phyloP scores from a whole-genome alignment of 1,140 invertebrate species.

The Dendrolimus kikuchii region DNA sequence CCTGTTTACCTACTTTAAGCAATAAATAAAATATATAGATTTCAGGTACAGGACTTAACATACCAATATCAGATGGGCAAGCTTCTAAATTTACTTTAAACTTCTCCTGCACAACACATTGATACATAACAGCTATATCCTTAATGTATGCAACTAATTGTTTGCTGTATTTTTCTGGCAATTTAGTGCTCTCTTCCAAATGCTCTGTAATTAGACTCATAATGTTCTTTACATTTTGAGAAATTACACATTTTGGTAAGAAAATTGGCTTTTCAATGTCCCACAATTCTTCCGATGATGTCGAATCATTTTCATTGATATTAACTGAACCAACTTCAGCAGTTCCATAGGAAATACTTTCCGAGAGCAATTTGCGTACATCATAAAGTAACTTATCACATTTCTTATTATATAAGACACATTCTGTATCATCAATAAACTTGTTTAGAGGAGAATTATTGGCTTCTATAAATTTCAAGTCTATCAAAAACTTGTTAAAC shows the following conservation, averaged over 20 bases:
- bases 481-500: slow-evolving; percentile 62
- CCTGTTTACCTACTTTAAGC: too few species aligned
- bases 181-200: slow-evolving; percentile 54
- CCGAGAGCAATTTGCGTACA: slow-evolving; percentile 40
- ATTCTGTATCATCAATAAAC: slow-evolving; percentile 56
- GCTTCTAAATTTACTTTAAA: slow-evolving; percentile 57
- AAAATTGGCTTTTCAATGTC: slow-evolving; percentile 51
- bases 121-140: slow-evolving; percentile 62
- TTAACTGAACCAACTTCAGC: slow-evolving; percentile 30
- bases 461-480: slow-evolving; percentile 55
- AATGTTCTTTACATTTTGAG: slow-evolving; percentile 55
- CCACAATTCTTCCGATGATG: slow-evolving; percentile 38
- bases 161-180: slow-evolving; percentile 45
- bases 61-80: slow-evolving; percentile 64
- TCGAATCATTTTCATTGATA: slow-evolving; percentile 43
- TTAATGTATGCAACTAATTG: slow-evolving; percentile 53
- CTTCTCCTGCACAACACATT: slow-evolving; percentile 54
- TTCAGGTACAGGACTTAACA: slow-evolving; percentile 4
- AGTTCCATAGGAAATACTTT: slow-evolving; percentile 48
- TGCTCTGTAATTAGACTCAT: slow-evolving; percentile 52
- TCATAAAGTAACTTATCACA: slow-evolving; percentile 59
- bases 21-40: too few species aligned
- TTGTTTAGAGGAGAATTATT: slow-evolving; percentile 51
- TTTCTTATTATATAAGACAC: slow-evolving; percentile 58
- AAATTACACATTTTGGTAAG: slow-evolving; percentile 56